These are phyloP conservation scores for Parauchenoglanis punctatus DNA, from an alignment of 2,797 vertebrate genomes.

Conservation along the genomic window DNA sequence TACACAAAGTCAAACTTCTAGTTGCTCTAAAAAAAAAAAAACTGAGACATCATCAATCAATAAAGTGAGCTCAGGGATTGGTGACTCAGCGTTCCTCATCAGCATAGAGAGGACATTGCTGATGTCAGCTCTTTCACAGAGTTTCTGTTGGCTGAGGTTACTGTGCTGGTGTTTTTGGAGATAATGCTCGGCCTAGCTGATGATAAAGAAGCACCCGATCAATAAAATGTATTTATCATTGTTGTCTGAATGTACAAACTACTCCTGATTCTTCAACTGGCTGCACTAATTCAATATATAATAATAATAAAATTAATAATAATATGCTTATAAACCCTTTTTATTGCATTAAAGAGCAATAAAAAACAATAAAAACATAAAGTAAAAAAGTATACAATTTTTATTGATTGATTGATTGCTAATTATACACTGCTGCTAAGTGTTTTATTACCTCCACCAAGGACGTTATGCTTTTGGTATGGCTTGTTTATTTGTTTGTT, in stretches of 20 bases:
- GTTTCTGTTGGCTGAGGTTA: slow-evolving; percentile 1
- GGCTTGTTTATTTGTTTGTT: too few relatives aligned
- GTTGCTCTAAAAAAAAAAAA: not conserved
- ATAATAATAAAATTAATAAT: not conserved
- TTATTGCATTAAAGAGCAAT: not conserved
- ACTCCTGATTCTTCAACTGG: not conserved
- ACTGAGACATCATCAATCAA: slow-evolving; percentile 16
- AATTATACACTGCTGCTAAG: too few relatives aligned
- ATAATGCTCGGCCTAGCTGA: not conserved
- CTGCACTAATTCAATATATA: not conserved
- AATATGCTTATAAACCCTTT: not conserved
- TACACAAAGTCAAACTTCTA: slow-evolving; percentile 3
- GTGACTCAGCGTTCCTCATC: slow-evolving; percentile 26
- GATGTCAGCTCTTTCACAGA: slow-evolving; percentile 23
- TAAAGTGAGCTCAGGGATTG: slow-evolving; percentile 16
- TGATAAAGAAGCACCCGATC: slow-evolving; percentile 23
- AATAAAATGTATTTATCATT: not conserved
- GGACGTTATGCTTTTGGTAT: too few relatives aligned
- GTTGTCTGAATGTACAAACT: not conserved
- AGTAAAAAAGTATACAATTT: not conserved
- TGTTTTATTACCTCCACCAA: too few relatives aligned
- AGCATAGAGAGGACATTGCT: slow-evolving; percentile 11
- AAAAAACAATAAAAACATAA: not conserved
- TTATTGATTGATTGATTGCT: not conserved
- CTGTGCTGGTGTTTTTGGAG: not conserved